Evolutionary conservation across 2,888 invertebrate genomes (phyloP).

Genomic region (Cantharis nigra): DNA sequence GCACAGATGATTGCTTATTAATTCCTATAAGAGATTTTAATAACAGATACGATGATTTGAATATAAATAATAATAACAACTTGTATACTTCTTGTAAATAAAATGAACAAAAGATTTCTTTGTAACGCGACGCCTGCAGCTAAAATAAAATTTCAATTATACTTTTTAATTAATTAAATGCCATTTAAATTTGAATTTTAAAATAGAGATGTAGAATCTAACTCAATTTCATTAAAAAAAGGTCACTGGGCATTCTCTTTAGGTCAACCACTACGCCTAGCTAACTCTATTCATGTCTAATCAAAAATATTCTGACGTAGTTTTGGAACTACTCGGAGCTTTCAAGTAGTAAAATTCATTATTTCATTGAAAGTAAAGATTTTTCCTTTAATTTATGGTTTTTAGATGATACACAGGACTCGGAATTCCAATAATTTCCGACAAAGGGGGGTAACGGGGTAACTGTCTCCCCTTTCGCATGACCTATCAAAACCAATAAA

Average conservation of each 20-base stretch:
- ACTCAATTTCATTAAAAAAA: neutral
- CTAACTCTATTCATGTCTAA: neutral
- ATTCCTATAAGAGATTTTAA: slow-evolving; percentile 5
- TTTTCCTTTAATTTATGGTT: too few species aligned
- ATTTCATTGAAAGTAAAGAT: too few species aligned
- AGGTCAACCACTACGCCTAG: neutral
- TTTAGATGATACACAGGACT: too few species aligned
- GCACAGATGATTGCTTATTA: slow-evolving; percentile 10
- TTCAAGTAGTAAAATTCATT: neutral
- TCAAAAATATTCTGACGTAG: neutral
- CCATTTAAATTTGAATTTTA: neutral
- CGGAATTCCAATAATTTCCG: too few species aligned
- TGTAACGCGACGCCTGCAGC: neutral
- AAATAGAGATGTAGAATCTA: neutral
- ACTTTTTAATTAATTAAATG: neutral
- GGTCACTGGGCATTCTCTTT: neutral
- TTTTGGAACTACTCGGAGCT: neutral
- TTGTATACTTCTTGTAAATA: neutral
- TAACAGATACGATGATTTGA: slow-evolving; percentile 4
- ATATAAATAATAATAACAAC: neutral
- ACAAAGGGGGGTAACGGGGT: too few species aligned
- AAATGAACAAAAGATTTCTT: neutral
- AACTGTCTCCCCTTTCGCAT: too few species aligned
- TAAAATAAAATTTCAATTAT: neutral
- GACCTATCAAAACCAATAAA: too few species aligned